Evolutionary conservation across 1,140 invertebrate genomes (phyloP).

Genomic region (Meteorus sp.): DNA sequence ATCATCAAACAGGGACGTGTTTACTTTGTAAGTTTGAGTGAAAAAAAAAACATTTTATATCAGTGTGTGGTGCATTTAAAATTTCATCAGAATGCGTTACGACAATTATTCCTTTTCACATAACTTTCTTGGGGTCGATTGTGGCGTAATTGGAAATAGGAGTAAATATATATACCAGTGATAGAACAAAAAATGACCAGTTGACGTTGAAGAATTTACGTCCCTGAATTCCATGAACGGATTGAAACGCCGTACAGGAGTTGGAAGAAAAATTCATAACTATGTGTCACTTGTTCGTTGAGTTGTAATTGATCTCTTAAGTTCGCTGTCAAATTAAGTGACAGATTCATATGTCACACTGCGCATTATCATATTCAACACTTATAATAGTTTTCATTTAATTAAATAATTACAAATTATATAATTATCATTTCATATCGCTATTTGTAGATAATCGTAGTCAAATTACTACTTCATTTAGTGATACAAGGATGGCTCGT

Average conservation of each 20-base stretch:
- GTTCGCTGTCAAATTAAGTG: conserved; percentile 36
- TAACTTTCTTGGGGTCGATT: too few species aligned
- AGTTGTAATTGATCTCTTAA: conserved; percentile 53
- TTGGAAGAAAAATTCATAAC: conserved; percentile 29
- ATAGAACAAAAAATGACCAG: conserved; percentile 10
- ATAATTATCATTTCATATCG: conserved; percentile 46
- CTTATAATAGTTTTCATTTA: conserved; percentile 46
- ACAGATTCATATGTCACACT: conserved; percentile 27
- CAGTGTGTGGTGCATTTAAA: conserved; percentile 54
- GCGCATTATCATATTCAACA: conserved; percentile 33
- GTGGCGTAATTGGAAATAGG: conserved; percentile 14
- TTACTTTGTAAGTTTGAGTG: conserved; percentile 45
- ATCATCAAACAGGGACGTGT: conserved; percentile 43
- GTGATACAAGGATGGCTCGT: conserved; percentile 44
- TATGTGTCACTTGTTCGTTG: conserved; percentile 37
- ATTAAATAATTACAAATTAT: conserved; percentile 48
- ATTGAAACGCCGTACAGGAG: too few species aligned
- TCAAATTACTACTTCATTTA: conserved; percentile 46
- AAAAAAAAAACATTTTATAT: conserved; percentile 56
- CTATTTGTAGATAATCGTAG: conserved; percentile 52
- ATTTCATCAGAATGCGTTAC: too few species aligned
- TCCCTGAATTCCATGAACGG: too few species aligned
- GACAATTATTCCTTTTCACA: too few species aligned
- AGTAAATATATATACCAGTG: conserved; percentile 9
- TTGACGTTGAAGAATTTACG: conserved; percentile 29